phyloP scores from a whole-genome alignment of 2,113 vertebrate genomes.

The Pelusios castaneus region DNA sequence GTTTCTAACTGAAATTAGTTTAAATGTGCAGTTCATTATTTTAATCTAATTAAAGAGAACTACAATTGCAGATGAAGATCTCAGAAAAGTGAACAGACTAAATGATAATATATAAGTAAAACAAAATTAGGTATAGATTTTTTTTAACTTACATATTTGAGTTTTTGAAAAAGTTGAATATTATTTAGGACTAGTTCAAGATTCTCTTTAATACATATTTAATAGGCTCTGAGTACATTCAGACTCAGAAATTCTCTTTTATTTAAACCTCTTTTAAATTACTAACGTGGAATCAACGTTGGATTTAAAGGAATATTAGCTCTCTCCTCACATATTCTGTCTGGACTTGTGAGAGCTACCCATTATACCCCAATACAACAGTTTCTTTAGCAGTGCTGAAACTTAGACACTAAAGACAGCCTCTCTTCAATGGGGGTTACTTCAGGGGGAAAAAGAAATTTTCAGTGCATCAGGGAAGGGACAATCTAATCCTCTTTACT shows the following conservation, averaged over 20 bases:
- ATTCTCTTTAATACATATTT: conserved; percentile 72
- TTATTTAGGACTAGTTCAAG: conserved; percentile 53
- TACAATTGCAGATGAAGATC: background rate
- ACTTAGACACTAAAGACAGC: conserved; percentile 87
- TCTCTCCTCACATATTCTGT: conserved; percentile 89
- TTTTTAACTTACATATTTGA: conserved; percentile 10
- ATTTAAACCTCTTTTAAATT: conserved; percentile 69
- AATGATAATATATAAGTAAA: conserved; percentile 34
- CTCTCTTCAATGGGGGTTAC: conserved; percentile 85
- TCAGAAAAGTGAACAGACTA: background rate
- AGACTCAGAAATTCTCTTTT: conserved; percentile 67
- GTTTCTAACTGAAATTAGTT: conserved; percentile 1
- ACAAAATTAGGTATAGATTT: background rate
- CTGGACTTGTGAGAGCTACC: conserved; percentile 81
- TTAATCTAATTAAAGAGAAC: background rate
- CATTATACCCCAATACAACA: conserved; percentile 88
- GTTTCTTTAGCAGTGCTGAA: conserved; percentile 83
- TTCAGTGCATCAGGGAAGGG: conserved; percentile 84
- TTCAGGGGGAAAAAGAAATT: conserved; percentile 81
- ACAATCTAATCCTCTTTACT: conserved; percentile 93
- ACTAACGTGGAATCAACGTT: conserved; percentile 61
- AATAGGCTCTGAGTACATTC: conserved; percentile 60
- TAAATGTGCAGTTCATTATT: background rate
- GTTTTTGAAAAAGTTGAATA: conserved; percentile 38
- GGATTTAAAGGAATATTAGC: conserved; percentile 83